Evolutionary conservation across 2,797 vertebrate genomes (phyloP), one percentile per base, ranked within the genome.

Genomic region (Rhinichthys osculus): DNA sequence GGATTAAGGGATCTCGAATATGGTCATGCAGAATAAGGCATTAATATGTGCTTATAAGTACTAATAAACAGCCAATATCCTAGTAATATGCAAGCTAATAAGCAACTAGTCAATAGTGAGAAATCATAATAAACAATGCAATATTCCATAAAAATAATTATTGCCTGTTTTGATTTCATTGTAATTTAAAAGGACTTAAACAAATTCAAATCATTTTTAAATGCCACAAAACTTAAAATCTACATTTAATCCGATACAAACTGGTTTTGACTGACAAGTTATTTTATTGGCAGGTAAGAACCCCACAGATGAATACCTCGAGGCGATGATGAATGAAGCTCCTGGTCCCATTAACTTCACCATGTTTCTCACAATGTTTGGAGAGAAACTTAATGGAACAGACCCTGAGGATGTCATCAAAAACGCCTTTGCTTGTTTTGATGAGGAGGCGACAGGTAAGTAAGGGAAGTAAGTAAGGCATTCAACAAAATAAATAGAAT

Each of bases 321-420:
- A 99, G 85, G 91, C 95, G 66, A 99, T 99, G 98, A 99, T 99
- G 97, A 98, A 97, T 0, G 97, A 99, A 92, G 98, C 97, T 0
- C 97, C 97, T 0, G 98, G 97, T 1, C 96, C 95, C 21, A 96
- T 96, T 88, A 98, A 97, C 86, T 96, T 97, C 81, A 97, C 97
- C 23, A 99, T 99, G 97, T 98, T 99, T 89, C 96, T 99, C 89
- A 99, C 98, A 4, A 98, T 99, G 98, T 99, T 99, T 87, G 98
- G 97, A 40, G 97, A 99, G 92, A 99, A 98, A 92, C 90, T 99
- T 54, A 99, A 98, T 10, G 98, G 98, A 85, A 99, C 97, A 0
- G 98, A 99, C 72, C 98, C 98, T 0, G 96, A 98, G 89, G 97
- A 98, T 4, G 97, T 99, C 17, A 99, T 98, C 89, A 95, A 97